Evolutionary conservation across 1,140 invertebrate genomes (phyloP).

Genomic region (Hypothenemus hampei): DNA sequence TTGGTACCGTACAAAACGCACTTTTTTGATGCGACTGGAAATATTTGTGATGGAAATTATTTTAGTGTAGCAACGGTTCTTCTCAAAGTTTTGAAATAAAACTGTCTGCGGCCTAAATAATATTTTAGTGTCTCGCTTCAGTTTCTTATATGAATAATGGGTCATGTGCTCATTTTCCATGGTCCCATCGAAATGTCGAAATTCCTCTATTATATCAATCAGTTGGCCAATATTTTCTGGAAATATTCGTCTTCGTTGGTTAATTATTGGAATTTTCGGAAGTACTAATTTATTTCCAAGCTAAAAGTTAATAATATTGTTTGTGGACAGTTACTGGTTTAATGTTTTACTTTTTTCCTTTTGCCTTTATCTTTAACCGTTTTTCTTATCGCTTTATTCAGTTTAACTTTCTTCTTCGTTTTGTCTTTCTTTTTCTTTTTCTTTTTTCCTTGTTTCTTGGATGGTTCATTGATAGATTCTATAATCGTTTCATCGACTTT

Average conservation of each 20-base stretch:
- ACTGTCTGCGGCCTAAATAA: not conserved
- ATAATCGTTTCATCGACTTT: no score
- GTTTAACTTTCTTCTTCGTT: not conserved
- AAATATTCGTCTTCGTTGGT: constrained; percentile 13
- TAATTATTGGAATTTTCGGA: constrained; percentile 7
- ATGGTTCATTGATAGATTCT: no score
- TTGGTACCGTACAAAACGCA: constrained; percentile 9
- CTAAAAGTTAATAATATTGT: not conserved
- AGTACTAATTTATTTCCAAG: constrained; percentile 7
- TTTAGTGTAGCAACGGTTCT: constrained; percentile 15
- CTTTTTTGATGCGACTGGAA: constrained; percentile 9
- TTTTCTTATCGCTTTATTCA: constrained; percentile 7
- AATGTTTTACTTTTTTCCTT: not conserved
- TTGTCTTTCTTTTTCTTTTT: constrained; percentile 1
- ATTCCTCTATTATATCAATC: constrained; percentile 22
- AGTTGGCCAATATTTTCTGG: constrained; percentile 12
- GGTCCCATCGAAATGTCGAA: constrained; percentile 14
- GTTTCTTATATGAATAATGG: no score
- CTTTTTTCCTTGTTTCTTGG: no score
- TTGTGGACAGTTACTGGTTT: not conserved
- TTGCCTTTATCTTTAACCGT: constrained; percentile 7
- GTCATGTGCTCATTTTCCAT: constrained; percentile 20
- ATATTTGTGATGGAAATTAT: constrained; percentile 12
- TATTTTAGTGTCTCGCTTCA: no score
- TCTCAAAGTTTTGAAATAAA: constrained; percentile 10